Percentiles rank a stretch among this genome's conserved stretches.
These are phyloP conservation scores for Agrypnus murinus DNA, from an alignment of 2,888 invertebrate genomes.

Conservation along the genomic window DNA sequence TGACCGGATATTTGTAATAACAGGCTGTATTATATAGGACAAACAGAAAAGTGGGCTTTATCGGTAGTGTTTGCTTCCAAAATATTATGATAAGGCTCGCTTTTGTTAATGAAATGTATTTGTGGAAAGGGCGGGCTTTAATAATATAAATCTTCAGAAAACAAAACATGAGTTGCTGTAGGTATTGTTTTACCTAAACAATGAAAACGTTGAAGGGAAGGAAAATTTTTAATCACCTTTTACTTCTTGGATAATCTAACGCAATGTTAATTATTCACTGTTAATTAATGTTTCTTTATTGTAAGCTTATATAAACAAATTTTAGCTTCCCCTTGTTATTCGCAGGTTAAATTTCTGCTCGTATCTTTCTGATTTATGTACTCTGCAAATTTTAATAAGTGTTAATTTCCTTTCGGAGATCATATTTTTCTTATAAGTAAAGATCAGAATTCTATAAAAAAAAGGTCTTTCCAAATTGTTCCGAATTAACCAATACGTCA, in stretches of 20 bases:
- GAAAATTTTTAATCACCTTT: constrained; percentile 7
- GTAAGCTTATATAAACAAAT: constrained; percentile 14
- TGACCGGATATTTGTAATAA: neutral
- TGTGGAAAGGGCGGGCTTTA: constrained; percentile 16
- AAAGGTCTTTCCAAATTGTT: no score
- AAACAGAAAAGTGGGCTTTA: neutral
- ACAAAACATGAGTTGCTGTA: constrained; percentile 5
- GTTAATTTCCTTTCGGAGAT: neutral
- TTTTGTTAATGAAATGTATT: constrained; percentile 25
- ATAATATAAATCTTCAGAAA: constrained; percentile 18
- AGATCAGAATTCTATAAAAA: no score
- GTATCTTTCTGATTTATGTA: neutral
- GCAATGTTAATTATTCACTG: constrained; percentile 9
- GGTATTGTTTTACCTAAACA: constrained; percentile 8
- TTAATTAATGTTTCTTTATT: constrained; percentile 17
- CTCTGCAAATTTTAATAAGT: constrained; percentile 5
- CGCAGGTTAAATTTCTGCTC: neutral
- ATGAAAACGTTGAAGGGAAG: constrained; percentile 1
- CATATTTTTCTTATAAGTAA: no score
- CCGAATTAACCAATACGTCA: no score
- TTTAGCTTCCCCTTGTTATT: constrained; percentile 1
- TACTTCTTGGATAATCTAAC: neutral
- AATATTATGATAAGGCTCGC: constrained; percentile 20
- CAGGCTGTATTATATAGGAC: neutral
- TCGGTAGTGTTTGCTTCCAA: neutral